phyloP scores from a whole-genome alignment of 64 coral and sea anemone genomes.

The Montipora efflorescens region DNA sequence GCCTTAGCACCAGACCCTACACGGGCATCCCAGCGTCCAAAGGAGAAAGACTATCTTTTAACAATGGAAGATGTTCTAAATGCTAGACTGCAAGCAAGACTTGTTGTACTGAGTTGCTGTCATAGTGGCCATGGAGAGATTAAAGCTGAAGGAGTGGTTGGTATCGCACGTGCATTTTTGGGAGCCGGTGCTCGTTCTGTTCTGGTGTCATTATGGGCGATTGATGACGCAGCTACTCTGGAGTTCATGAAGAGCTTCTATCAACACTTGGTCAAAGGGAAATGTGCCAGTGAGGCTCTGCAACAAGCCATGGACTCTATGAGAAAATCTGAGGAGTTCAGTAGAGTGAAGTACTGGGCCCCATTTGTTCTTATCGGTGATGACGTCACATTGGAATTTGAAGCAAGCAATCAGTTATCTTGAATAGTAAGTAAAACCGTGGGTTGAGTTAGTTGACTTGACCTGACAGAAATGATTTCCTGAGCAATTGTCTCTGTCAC shows the following conservation, averaged over 20 bases:
- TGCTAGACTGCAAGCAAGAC: not conserved
- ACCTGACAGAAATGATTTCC: too few relatives aligned
- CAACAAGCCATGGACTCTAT: slow-evolving; percentile 27
- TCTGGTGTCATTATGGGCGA: slow-evolving; percentile 35
- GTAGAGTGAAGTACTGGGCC: slow-evolving; percentile 26
- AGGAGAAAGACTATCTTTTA: slow-evolving; percentile 12
- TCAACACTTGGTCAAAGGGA: slow-evolving; percentile 26
- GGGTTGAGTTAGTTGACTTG: too few relatives aligned
- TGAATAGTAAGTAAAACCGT: too few relatives aligned
- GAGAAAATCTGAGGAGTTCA: not conserved
- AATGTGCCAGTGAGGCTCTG: slow-evolving; percentile 19
- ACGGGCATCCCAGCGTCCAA: not conserved
- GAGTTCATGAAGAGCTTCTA: slow-evolving; percentile 36
- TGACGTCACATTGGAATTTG: slow-evolving; percentile 23
- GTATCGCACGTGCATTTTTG: not conserved
- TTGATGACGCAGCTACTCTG: slow-evolving; percentile 11
- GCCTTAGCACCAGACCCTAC: not conserved
- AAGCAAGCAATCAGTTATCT: not conserved
- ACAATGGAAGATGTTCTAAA: slow-evolving; percentile 5
- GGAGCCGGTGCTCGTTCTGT: slow-evolving; percentile 19
- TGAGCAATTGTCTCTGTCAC: too few relatives aligned
- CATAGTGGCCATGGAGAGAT: slow-evolving; percentile 37
- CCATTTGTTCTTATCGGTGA: slow-evolving; percentile 36
- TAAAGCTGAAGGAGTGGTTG: slow-evolving; percentile 45
- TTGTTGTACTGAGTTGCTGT: slow-evolving; percentile 45